Evolutionary conservation across 2,888 invertebrate genomes (phyloP).

Genomic region (Athetis lepigone): DNA sequence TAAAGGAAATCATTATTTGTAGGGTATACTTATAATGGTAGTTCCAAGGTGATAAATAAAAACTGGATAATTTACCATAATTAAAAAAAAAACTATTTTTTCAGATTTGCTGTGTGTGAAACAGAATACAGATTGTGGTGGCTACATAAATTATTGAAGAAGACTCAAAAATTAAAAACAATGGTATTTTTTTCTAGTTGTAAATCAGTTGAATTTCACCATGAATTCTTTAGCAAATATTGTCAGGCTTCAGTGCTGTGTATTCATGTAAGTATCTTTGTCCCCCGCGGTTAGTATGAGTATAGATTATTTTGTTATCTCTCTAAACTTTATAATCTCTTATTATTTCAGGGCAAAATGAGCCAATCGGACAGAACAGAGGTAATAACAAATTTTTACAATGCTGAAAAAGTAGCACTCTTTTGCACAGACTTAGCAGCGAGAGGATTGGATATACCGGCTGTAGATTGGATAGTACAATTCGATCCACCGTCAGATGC

Average conservation of each 20-base stretch:
- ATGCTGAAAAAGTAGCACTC: constrained; percentile 96
- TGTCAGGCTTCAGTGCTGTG: constrained; percentile 97
- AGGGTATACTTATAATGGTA: too few species aligned
- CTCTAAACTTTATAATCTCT: neutral
- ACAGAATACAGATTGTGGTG: constrained; percentile 97
- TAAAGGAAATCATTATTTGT: too few species aligned
- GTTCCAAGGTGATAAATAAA: too few species aligned
- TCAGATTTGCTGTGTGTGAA: constrained; percentile 97
- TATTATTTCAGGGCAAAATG: constrained; percentile 96
- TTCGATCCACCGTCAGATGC: constrained; percentile 99
- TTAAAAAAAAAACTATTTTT: constrained; percentile 47
- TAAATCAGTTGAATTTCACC: constrained; percentile 98
- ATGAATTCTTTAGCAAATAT: constrained; percentile 96
- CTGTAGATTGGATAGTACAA: constrained; percentile 99
- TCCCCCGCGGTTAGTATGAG: too few species aligned
- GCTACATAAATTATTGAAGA: constrained; percentile 98
- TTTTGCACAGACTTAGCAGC: constrained; percentile 99
- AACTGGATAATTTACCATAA: too few species aligned
- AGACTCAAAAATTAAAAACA: constrained; percentile 97
- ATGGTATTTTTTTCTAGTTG: constrained; percentile 99
- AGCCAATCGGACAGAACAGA: constrained; percentile 98
- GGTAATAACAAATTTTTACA: constrained; percentile 98
- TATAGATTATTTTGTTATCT: too few species aligned
- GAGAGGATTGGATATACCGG: constrained; percentile 98
- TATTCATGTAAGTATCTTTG: constrained; percentile 95